phyloP scores from a whole-genome alignment of 2,113 vertebrate species.

The Cardinalis cardinalis region DNA sequence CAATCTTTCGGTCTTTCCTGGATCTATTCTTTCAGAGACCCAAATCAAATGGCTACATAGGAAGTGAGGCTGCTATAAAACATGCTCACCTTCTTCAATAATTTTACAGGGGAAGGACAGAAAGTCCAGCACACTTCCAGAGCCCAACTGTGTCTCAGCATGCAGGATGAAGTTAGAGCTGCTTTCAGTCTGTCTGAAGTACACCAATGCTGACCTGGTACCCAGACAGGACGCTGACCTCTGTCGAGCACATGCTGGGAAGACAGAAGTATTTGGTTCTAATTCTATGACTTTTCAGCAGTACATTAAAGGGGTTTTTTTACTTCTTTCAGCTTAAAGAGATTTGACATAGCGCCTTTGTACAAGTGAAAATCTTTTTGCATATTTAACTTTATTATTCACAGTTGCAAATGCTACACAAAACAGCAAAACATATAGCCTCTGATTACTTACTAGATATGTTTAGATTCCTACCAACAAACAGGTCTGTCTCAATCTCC shows the following conservation, averaged over 20 bases:
- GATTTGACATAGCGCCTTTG: accelerated
- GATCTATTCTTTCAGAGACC: background rate
- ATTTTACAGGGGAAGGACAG: background rate
- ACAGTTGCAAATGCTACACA: background rate
- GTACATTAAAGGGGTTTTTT: background rate
- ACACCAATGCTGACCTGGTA: background rate
- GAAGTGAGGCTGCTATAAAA: background rate
- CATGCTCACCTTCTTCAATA: background rate
- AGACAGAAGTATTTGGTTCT: background rate
- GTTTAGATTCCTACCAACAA: background rate
- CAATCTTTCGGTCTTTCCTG: background rate
- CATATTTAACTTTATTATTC: background rate
- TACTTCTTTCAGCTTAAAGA: background rate
- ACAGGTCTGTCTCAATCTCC: background rate
- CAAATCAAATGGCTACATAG: background rate
- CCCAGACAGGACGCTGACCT: background rate
- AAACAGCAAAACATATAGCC: background rate
- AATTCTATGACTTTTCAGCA: background rate
- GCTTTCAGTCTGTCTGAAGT: background rate
- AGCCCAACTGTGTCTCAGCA: background rate
- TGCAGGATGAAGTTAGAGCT: background rate
- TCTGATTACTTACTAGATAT: background rate
- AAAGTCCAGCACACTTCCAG: background rate
- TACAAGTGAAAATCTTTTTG: background rate
- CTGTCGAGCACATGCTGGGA: background rate